Percentiles rank a stretch among this genome's conserved stretches.
Conservation (phyloP, 2,888 invertebrate genomes). For the Crematogaster levior region DNA sequence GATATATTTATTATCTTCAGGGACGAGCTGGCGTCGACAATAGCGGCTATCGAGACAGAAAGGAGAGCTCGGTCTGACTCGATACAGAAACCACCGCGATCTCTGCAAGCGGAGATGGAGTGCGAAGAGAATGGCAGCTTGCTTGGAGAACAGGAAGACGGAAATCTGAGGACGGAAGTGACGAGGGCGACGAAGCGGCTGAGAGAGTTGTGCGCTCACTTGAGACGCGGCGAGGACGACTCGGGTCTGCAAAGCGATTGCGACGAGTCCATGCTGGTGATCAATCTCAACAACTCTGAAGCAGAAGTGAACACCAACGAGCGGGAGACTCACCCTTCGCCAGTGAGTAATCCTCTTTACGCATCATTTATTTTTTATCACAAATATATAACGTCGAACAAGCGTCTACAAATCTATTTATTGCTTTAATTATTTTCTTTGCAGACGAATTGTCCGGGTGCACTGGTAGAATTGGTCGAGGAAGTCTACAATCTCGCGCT, state of each 20-base stretch:
- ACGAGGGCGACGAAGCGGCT: constrained; percentile 88
- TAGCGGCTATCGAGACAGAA: constrained; percentile 86
- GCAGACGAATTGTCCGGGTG: constrained; percentile 87
- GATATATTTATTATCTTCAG: constrained; percentile 62
- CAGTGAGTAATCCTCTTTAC: constrained; percentile 42
- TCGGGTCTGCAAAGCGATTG: constrained; percentile 85
- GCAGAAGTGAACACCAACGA: constrained; percentile 77
- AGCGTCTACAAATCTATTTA: not conserved
- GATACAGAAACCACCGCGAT: constrained; percentile 87
- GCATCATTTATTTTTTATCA: not conserved
- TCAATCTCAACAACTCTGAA: constrained; percentile 81
- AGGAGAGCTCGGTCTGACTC: constrained; percentile 82
- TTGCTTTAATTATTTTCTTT: not conserved
- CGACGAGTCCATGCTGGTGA: constrained; percentile 84
- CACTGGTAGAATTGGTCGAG: constrained; percentile 90
- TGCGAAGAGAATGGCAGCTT: constrained; percentile 89
- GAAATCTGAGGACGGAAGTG: constrained; percentile 86
- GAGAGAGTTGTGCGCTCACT: constrained; percentile 90
- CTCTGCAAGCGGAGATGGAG: constrained; percentile 96
- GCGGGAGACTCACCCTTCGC: constrained; percentile 56
- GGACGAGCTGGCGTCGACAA: constrained; percentile 82
- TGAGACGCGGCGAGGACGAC: constrained; percentile 92
- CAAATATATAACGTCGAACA: not conserved
- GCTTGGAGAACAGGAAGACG: constrained; percentile 85
- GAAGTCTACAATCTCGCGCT: constrained; percentile 89